Conservation (phyloP, 2,888 invertebrate species). For the Anoplius nigerrimus region DNA sequence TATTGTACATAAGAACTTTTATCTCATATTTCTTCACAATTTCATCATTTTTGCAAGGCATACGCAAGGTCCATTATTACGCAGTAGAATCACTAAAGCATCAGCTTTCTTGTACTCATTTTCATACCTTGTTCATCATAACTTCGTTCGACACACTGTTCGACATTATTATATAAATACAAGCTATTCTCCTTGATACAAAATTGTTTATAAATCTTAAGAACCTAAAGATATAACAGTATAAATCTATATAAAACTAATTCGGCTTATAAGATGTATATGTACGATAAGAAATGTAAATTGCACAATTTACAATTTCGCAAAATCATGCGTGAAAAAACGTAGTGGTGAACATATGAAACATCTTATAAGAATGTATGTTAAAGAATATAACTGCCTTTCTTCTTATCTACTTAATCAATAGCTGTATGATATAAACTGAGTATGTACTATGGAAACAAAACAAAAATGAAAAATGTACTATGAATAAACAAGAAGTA, state of each 20-base stretch:
- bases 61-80: no score
- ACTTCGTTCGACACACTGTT: no score
- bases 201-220: constrained; percentile 41
- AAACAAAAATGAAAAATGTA: no score
- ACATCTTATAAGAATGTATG: no score
- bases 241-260: constrained; percentile 40
- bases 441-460: not conserved
- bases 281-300: not conserved
- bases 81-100: constrained; percentile 44
- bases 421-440: not conserved
- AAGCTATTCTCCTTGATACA: constrained; percentile 37
- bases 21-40: constrained; percentile 17
- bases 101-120: constrained; percentile 43
- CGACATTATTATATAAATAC: constrained; percentile 29
- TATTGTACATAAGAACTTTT: constrained; percentile 11
- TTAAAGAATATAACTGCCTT: no score
- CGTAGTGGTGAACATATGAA: no score
- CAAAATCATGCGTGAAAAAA: not conserved
- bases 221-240: constrained; percentile 26
- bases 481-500: no score
- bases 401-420: not conserved
- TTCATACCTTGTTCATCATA: constrained; percentile 24
- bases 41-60: constrained; percentile 6
- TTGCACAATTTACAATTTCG: not conserved
- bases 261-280: constrained; percentile 5